Evolutionary conservation across 2,113 vertebrate species (phyloP).

Genomic region (Sialia sialis): DNA sequence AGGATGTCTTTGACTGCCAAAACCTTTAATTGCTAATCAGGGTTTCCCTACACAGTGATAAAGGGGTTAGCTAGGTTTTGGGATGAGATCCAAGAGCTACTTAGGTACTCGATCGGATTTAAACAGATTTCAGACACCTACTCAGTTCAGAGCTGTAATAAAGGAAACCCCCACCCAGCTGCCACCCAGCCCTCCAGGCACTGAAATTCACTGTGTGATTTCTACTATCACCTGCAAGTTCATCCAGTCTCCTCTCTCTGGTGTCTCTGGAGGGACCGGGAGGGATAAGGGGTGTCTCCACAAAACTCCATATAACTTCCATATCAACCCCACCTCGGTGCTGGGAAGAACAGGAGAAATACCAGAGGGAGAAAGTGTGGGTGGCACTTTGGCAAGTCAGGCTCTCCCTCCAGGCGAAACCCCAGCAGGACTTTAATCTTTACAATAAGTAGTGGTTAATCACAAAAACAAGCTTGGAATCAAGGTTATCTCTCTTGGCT

Average conservation of each 20-base stretch:
- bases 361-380: background rate
- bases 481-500: background rate
- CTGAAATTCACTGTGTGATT: background rate
- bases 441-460: background rate
- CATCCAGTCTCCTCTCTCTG: background rate
- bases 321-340: background rate
- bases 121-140: background rate
- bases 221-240: background rate
- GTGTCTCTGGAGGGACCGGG: background rate
- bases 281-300: background rate
- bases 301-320: background rate
- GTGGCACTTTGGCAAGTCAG: background rate
- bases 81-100: background rate
- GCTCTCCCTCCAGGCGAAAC: background rate
- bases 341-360: background rate
- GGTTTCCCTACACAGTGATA: background rate
- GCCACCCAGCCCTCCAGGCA: slow-evolving; percentile 8
- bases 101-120: background rate
- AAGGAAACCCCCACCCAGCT: background rate
- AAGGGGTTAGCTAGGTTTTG: background rate
- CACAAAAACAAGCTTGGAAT: background rate
- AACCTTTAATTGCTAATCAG: background rate
- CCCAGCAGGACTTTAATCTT: background rate
- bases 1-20: background rate
- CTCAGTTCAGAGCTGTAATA: background rate